Base-by-base conservation (phyloP, 2,113 vertebrate genomes). In the Mellivora capensis region DNA sequence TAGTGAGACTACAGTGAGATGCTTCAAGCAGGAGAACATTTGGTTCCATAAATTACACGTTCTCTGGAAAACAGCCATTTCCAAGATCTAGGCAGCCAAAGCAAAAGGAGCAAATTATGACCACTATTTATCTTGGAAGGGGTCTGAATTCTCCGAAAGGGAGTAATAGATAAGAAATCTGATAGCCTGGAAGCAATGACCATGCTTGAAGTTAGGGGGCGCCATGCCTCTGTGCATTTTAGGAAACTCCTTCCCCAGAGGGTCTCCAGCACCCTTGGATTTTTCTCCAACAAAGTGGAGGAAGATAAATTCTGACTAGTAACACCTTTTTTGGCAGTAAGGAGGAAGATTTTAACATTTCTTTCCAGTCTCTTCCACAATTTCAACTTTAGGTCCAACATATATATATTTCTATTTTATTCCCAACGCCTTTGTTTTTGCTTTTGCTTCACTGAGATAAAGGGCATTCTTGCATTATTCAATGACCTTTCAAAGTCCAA, bases 91-190 rank as follows among this genome's bases (percentile, higher is more conserved):
- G 90, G 87, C 90, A 97, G 93, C 87, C 92, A 96, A 96, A 96
- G 90, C 67, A 97, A 98, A 97, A 95, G 89, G 54, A 98, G 76
- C 76, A 96, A 95, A 96, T 88, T 77, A 97, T 64, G 80, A 76
- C 80, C 95, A 91, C 86, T 97, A 95, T 98, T 98, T 97, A 95
- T 97, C 84, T 98, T 98, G 97, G 96, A 97, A 87, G 67, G 25
- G 37, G 31, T 87, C 97, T 96, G 57, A 89, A 95, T 92, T 88
- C 85, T 92, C 81, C 93, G 59, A 89, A 72, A 96, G 42, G 90
- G 81, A 96, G 49, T 42, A 87, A 72, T 49, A 64, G 96, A 84
- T 96, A 98, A 91, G 80, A 67, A 93, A 74, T 93, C 61, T 74
- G 87, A 91, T 37, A 77, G 69, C 29, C 72, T 90, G 39, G 82